These are phyloP conservation scores for Polylopha cassiicola DNA, from an alignment of 2,888 invertebrate species.

Conservation along the genomic window DNA sequence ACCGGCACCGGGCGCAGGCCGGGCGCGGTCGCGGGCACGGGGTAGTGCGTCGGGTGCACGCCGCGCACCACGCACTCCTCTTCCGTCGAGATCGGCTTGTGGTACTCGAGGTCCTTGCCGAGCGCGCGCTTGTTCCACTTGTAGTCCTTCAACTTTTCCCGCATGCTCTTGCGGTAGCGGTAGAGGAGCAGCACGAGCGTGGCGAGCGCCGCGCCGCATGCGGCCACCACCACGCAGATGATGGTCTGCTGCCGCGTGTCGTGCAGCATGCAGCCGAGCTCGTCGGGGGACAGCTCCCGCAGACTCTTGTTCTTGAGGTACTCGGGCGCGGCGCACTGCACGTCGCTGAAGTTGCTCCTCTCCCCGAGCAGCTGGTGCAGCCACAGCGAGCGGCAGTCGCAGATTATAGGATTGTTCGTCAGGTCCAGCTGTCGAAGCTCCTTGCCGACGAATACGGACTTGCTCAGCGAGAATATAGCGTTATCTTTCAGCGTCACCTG, in stretches of 20 bases:
- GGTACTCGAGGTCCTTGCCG: constrained; percentile 91
- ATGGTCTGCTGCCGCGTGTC: constrained; percentile 88
- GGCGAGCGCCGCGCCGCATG: constrained; percentile 83
- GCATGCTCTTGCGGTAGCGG: constrained; percentile 87
- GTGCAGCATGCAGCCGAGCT: constrained; percentile 88
- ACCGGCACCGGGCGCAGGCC: constrained; percentile 86
- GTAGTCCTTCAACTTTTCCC: constrained; percentile 89
- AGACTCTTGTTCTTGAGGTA: constrained; percentile 83
- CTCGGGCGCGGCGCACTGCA: constrained; percentile 85
- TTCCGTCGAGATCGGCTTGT: constrained; percentile 90
- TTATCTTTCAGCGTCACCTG: constrained; percentile 88
- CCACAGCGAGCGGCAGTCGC: constrained; percentile 90
- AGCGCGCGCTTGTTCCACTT: constrained; percentile 86
- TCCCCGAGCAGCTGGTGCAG: constrained; percentile 83
- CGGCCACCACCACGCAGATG: constrained; percentile 85
- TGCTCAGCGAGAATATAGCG: constrained; percentile 84
- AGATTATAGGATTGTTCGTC: constrained; percentile 88
- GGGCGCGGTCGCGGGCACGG: constrained; percentile 68
- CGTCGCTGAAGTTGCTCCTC: constrained; percentile 81
- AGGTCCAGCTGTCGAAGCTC: constrained; percentile 86
- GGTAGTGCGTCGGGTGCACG: constrained; percentile 75
- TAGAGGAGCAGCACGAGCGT: constrained; percentile 85
- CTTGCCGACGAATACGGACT: constrained; percentile 87
- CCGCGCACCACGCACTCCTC: constrained; percentile 88
- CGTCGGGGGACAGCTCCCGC: constrained; percentile 82